Conservation (phyloP, 1,140 invertebrate genomes). For the Kradibia gibbosae region DNA sequence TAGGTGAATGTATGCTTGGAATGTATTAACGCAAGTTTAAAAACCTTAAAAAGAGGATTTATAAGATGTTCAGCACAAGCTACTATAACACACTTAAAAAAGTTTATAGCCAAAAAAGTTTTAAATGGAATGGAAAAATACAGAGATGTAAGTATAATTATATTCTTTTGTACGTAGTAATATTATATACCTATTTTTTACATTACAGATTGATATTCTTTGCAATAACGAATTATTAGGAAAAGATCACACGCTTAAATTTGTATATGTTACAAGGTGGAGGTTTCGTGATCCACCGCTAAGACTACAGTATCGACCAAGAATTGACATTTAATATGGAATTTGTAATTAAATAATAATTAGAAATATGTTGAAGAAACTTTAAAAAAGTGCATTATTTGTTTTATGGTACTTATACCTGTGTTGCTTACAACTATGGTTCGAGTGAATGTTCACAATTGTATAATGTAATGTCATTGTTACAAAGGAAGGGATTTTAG, state of each 20-base stretch:
- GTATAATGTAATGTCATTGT: slow-evolving; percentile 35
- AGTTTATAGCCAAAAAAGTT: slow-evolving; percentile 97
- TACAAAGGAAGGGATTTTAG: slow-evolving; percentile 36
- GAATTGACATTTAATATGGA: slow-evolving; percentile 77
- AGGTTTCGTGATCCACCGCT: slow-evolving; percentile 93
- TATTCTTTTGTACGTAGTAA: slow-evolving; percentile 85
- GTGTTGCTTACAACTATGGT: background rate
- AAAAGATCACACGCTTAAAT: slow-evolving; percentile 99
- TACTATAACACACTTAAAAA: slow-evolving; percentile 97
- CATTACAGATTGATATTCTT: slow-evolving; percentile 94
- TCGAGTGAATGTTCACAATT: slow-evolving; percentile 37
- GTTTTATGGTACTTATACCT: slow-evolving; percentile 25
- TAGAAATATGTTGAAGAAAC: slow-evolving; percentile 20
- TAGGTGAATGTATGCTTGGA: slow-evolving; percentile 92
- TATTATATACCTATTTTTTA: slow-evolving; percentile 83
- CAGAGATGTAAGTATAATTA: slow-evolving; percentile 86
- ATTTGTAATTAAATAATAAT: slow-evolving; percentile 39
- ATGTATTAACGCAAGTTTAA: slow-evolving; percentile 87
- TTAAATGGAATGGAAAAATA: slow-evolving; percentile 93
- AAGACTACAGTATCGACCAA: slow-evolving; percentile 86
- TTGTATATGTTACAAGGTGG: slow-evolving; percentile 98
- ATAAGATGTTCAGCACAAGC: slow-evolving; percentile 96
- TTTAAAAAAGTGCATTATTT: slow-evolving; percentile 33
- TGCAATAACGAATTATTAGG: slow-evolving; percentile 98
- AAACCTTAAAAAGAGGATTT: slow-evolving; percentile 89